Percentiles rank a stretch among this genome's conserved stretches.
phyloP scores from a whole-genome alignment of 2,888 invertebrate genomes.

The Pseudanteris insignis region DNA sequence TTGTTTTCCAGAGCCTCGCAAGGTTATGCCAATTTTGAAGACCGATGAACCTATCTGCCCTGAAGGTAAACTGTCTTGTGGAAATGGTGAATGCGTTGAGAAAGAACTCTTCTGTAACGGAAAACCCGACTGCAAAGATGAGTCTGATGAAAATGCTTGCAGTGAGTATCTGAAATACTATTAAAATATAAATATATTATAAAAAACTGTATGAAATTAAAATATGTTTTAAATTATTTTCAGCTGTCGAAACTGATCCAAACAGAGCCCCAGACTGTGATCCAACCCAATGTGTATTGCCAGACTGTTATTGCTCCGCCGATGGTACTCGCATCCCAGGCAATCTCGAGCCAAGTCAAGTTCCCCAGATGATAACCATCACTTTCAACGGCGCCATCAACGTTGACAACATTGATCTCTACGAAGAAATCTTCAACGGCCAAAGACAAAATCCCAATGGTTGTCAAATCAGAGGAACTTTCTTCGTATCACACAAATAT shows the following conservation, averaged over 20 bases:
- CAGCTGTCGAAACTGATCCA: constrained; percentile 89
- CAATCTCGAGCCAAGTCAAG: constrained; percentile 81
- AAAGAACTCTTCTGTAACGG: constrained; percentile 93
- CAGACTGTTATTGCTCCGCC: constrained; percentile 93
- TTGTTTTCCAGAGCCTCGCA: constrained; percentile 81
- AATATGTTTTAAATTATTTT: too few species aligned
- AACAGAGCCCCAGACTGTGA: constrained; percentile 93
- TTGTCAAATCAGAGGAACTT: constrained; percentile 91
- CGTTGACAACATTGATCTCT: constrained; percentile 91
- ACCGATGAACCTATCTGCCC: constrained; percentile 94
- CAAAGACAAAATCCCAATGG: constrained; percentile 92
- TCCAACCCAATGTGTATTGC: constrained; percentile 85
- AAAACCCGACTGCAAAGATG: constrained; percentile 91
- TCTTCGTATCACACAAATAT: constrained; percentile 92
- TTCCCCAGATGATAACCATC: constrained; percentile 93
- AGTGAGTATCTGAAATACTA: constrained; percentile 74
- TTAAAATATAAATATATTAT: background rate
- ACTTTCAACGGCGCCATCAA: constrained; percentile 94
- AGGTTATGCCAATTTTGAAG: constrained; percentile 86
- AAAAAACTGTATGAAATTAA: background rate
- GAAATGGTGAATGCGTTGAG: constrained; percentile 91
- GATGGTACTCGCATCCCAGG: constrained; percentile 91
- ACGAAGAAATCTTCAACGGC: constrained; percentile 90
- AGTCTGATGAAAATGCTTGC: constrained; percentile 95
- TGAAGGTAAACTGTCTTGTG: constrained; percentile 89